Conservation (phyloP, 2,797 vertebrate genomes). For the Diceros bicornis region DNA sequence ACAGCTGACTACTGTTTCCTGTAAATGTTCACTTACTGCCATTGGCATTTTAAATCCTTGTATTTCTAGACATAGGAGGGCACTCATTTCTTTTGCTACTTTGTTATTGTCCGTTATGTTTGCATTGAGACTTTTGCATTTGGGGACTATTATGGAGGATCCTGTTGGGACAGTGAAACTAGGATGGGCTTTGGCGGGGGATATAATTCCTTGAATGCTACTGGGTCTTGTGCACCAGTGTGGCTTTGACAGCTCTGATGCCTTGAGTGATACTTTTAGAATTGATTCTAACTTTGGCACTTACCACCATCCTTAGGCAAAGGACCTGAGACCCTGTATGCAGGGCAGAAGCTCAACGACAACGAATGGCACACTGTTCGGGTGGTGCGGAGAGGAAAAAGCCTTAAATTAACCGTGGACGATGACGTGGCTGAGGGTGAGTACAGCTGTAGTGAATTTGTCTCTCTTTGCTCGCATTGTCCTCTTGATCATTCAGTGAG, state of each 20-base stretch:
- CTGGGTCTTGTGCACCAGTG: slow-evolving; percentile 82
- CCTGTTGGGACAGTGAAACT: not conserved
- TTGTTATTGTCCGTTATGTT: not conserved
- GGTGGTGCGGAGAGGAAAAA: slow-evolving; percentile 98
- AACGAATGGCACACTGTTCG: slow-evolving; percentile 99
- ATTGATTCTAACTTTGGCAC: slow-evolving; percentile 81
- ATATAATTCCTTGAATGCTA: rapidly evolving
- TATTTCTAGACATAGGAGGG: not conserved
- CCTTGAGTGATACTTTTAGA: not conserved
- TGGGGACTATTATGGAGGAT: not conserved
- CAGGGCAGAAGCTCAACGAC: slow-evolving; percentile 99
- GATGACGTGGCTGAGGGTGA: slow-evolving; percentile 99
- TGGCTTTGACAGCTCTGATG: slow-evolving; percentile 84
- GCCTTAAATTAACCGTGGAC: slow-evolving; percentile 98
- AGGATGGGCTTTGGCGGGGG: not conserved
- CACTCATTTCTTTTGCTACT: not conserved
- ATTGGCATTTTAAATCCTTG: not conserved
- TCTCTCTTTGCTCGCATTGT: rapidly evolving
- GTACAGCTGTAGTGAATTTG: not conserved
- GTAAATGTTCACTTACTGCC: not conserved
- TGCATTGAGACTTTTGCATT: not conserved
- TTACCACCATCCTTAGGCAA: slow-evolving; percentile 94
- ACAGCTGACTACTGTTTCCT: not conserved
- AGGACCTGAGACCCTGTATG: slow-evolving; percentile 99
- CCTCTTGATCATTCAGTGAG: not conserved